Percentiles rank a stretch among this genome's conserved stretches.
Evolutionary conservation across 2,113 vertebrate genomes (phyloP).

Genomic region (Charina bottae): DNA sequence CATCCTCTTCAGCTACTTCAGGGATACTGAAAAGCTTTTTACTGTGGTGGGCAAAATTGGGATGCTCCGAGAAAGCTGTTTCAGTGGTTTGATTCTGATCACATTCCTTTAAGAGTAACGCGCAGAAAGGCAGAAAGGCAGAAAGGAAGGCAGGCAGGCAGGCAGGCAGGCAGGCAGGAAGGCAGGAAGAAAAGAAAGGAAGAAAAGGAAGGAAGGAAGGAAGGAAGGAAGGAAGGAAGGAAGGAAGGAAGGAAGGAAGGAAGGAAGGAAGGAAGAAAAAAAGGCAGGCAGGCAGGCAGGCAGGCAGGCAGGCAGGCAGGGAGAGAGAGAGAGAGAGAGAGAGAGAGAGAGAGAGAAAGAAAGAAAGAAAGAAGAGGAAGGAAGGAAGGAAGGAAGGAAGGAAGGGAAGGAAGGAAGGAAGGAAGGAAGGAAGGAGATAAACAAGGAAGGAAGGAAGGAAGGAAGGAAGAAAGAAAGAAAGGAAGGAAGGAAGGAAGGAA

Average conservation of each 20-base stretch:
- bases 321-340: too few species aligned
- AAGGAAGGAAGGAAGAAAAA: too few species aligned
- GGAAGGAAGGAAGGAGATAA: conserved; percentile 65
- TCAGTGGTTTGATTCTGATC: conserved; percentile 80
- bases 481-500: conserved; percentile 62
- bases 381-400: conserved; percentile 49
- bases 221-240: too few species aligned
- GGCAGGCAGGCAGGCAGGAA: too few species aligned
- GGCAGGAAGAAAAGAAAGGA: too few species aligned
- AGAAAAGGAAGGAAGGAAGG: too few species aligned
- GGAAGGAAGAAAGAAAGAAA: conserved; percentile 59
- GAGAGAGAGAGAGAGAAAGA: too few species aligned
- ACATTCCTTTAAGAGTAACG: conserved; percentile 81
- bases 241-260: too few species aligned
- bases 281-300: too few species aligned
- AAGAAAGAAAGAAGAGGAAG: too few species aligned
- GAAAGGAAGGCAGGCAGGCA: conserved; percentile 65
- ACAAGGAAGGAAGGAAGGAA: conserved; percentile 45
- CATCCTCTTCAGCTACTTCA: conserved; percentile 93
- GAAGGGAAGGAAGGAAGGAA: conserved; percentile 57
- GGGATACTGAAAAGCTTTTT: conserved; percentile 97
- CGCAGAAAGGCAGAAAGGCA: conserved; percentile 52
- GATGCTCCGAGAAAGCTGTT: conserved; percentile 82
- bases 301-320: too few species aligned
- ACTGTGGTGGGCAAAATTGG: conserved; percentile 85